These are phyloP conservation scores for Nomada ruficornis DNA, from an alignment of 2,888 invertebrate genomes.

Conservation along the genomic window DNA sequence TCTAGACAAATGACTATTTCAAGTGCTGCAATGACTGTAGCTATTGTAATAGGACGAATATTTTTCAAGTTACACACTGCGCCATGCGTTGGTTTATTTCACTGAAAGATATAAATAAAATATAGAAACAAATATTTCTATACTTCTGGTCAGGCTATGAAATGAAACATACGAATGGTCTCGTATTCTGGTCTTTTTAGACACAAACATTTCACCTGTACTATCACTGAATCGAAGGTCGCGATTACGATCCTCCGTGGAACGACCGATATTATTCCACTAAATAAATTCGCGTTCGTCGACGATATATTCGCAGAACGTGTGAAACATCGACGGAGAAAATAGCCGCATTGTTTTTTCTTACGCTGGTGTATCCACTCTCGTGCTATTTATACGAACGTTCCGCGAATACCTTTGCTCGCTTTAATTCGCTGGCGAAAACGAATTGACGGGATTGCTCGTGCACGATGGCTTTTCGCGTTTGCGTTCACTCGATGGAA, in stretches of 20 bases:
- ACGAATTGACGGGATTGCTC: background rate
- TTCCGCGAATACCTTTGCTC: background rate
- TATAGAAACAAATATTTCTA: background rate
- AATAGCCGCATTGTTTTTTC: constrained; percentile 25
- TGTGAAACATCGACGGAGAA: constrained; percentile 35
- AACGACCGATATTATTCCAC: constrained; percentile 53
- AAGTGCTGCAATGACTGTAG: too few species aligned
- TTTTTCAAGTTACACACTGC: too few species aligned
- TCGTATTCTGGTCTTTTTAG: background rate
- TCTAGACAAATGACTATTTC: too few species aligned
- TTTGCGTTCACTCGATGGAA: too few species aligned
- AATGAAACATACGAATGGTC: too few species aligned
- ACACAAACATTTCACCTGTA: too few species aligned
- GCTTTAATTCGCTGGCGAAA: background rate
- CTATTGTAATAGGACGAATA: too few species aligned
- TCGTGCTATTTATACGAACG: background rate
- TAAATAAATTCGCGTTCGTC: constrained; percentile 50
- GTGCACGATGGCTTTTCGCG: too few species aligned
- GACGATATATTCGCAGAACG: constrained; percentile 32
- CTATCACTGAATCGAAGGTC: constrained; percentile 10
- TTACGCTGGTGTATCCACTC: constrained; percentile 2
- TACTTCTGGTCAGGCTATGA: background rate
- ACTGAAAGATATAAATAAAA: too few species aligned
- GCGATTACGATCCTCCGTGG: constrained; percentile 44
- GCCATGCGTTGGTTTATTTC: too few species aligned